Conservation (phyloP, 2,113 vertebrate genomes). For the Meleagris gallopavo region DNA sequence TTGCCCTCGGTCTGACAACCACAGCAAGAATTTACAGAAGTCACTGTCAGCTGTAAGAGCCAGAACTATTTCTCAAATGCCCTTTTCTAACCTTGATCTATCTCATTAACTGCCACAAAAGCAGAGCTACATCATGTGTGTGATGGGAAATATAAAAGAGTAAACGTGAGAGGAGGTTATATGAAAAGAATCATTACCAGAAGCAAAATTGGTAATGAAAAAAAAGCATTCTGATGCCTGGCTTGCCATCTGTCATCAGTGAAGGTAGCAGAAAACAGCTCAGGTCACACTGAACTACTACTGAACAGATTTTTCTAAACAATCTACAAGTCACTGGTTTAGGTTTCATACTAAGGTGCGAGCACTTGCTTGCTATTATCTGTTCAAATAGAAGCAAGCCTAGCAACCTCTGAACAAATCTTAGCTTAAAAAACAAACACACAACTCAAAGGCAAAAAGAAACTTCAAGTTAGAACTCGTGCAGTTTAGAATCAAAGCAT, state of each 20-base stretch:
- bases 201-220: neutral
- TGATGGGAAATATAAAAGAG: neutral
- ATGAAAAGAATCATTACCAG: neutral
- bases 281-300: neutral
- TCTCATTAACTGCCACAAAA: neutral
- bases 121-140: neutral
- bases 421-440: neutral
- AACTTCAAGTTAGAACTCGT: neutral
- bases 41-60: neutral
- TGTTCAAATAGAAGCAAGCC: neutral
- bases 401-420: neutral
- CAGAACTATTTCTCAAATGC: neutral
- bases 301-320: neutral
- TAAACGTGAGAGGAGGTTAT: neutral
- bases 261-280: neutral
- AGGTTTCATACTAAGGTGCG: neutral
- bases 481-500: neutral
- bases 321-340: neutral
- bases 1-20: neutral
- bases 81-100: neutral
- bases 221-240: neutral
- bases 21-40: neutral
- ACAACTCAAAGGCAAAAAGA: neutral
- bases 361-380: neutral
- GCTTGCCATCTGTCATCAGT: neutral